Evolutionary conservation across 2,797 vertebrate genomes (phyloP).

Genomic region (Lepidocolaptes lacrymiger): DNA sequence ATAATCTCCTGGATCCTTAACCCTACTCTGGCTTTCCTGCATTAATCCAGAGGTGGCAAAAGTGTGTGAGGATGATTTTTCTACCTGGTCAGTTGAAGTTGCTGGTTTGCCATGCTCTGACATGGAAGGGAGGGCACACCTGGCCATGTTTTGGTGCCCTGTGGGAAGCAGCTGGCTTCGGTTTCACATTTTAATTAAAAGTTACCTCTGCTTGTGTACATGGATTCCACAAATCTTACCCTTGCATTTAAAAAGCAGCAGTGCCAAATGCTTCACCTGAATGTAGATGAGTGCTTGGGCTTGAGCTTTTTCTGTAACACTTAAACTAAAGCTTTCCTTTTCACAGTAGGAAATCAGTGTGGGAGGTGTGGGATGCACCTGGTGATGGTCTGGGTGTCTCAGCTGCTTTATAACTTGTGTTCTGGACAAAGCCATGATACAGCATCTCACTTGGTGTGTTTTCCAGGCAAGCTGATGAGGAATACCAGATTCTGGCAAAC

Average conservation of each 20-base stretch:
- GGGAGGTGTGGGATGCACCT: background rate
- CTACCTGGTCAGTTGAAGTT: rapidly evolving
- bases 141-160: background rate
- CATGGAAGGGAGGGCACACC: background rate
- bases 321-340: background rate
- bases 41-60: background rate
- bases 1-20: background rate
- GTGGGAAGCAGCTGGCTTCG: background rate
- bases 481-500: constrained; percentile 95
- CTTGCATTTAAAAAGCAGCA: background rate
- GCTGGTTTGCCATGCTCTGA: background rate
- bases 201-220: background rate
- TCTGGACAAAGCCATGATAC: background rate
- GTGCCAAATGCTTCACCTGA: background rate
- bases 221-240: background rate
- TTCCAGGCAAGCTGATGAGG: constrained; percentile 93
- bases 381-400: background rate
- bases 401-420: background rate
- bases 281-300: background rate
- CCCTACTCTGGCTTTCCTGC: rapidly evolving
- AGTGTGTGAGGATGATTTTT: background rate
- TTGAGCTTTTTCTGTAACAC: background rate
- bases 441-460: background rate
- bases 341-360: rapidly evolving
- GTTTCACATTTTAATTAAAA: background rate